phyloP scores from a whole-genome alignment of 2,888 invertebrate genomes.

The Tinea trinotella region DNA sequence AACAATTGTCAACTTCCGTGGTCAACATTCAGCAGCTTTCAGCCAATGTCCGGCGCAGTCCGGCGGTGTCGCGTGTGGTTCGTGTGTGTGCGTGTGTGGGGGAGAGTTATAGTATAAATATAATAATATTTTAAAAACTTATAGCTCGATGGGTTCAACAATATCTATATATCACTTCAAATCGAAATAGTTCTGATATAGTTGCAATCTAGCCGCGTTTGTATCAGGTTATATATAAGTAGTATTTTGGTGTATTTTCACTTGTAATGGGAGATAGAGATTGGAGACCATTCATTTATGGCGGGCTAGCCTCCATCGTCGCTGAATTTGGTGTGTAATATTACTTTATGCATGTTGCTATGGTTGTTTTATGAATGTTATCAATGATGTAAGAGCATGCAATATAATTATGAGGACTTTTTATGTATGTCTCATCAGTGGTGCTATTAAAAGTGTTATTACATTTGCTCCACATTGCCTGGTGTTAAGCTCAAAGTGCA shows the following conservation, averaged over 20 bases:
- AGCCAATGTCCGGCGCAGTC: no score
- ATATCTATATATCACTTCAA: no score
- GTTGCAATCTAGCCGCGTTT: not conserved
- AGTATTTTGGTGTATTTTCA: not conserved
- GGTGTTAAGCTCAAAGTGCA: no score
- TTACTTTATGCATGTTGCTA: not conserved
- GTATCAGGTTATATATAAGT: not conserved
- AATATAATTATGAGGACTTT: not conserved
- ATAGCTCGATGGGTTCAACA: no score
- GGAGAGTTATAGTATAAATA: no score
- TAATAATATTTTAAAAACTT: no score
- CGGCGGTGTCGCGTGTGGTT: not conserved
- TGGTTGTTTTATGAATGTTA: not conserved
- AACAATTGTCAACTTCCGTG: no score
- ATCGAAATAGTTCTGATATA: not conserved
- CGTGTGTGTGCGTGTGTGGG: not conserved
- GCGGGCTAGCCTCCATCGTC: constrained; percentile 92
- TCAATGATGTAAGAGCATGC: not conserved
- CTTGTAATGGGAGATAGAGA: constrained; percentile 82
- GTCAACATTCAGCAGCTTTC: no score
- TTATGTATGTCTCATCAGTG: no score
- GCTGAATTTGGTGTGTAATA: constrained; percentile 88
- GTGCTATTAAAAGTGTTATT: no score
- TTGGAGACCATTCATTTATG: constrained; percentile 96
- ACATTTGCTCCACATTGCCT: no score